Percentiles rank a stretch among this genome's conserved stretches.
Conservation (phyloP, 2,797 vertebrate species). For the Phaenicophaeus curvirostris region DNA sequence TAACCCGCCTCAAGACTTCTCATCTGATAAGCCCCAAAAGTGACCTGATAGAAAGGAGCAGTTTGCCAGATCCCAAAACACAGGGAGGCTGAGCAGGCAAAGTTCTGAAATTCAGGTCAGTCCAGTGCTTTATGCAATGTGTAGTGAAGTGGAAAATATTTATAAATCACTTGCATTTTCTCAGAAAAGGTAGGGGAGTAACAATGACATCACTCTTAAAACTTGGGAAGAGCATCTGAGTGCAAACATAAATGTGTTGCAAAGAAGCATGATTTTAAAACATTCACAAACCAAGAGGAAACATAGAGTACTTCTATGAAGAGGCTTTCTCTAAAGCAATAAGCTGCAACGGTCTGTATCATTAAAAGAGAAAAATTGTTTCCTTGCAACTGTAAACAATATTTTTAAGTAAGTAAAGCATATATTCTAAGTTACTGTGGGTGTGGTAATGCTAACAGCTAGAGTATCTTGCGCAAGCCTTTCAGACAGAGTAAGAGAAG, state of each 20-base stretch:
- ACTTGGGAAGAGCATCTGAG: neutral
- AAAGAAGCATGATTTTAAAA: neutral
- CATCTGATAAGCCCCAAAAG: neutral
- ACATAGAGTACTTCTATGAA: neutral
- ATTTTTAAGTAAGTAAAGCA: neutral
- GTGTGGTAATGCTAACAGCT: neutral
- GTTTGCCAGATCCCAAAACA: neutral
- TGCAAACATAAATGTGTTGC: neutral
- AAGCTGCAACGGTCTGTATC: neutral
- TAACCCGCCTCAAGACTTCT: neutral
- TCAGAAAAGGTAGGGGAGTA: neutral
- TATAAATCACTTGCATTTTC: slow-evolving; percentile 21
- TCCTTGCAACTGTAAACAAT: neutral
- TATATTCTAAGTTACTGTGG: neutral
- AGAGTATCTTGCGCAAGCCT: neutral
- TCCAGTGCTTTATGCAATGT: slow-evolving; percentile 1
- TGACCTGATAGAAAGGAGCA: neutral
- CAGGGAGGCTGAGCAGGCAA: neutral
- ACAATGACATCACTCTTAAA: slow-evolving; percentile 26
- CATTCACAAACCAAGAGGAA: neutral
- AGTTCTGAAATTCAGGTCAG: neutral
- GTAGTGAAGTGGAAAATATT: slow-evolving; percentile 37
- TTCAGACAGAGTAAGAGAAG: neutral
- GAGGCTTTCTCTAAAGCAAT: neutral
- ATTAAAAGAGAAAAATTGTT: neutral